Conservation (phyloP, 2,113 vertebrate species). For the Pygoscelis antarcticus region DNA sequence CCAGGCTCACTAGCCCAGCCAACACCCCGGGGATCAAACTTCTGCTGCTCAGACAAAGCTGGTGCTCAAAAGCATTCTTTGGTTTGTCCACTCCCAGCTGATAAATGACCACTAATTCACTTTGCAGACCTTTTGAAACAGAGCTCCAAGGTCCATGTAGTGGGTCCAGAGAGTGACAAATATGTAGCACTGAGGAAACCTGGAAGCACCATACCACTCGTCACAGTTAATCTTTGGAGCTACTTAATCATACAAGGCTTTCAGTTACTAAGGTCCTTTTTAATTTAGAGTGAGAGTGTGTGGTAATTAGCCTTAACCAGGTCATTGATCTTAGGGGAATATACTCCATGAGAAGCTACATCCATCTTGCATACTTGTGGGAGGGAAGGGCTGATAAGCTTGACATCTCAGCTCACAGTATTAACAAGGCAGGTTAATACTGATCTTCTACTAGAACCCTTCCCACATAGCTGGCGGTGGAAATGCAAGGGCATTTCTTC, state of each 20-base stretch:
- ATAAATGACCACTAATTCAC: not conserved
- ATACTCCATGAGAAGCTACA: conserved; percentile 6
- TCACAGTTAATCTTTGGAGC: conserved; percentile 39
- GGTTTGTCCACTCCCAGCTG: not conserved
- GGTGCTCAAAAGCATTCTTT: not conserved
- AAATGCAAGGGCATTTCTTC: not conserved
- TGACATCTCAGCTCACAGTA: not conserved
- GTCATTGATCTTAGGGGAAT: conserved; percentile 62
- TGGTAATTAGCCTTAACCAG: conserved; percentile 66
- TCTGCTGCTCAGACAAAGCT: not conserved
- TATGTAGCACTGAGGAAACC: not conserved
- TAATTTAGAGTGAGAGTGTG: conserved; percentile 57
- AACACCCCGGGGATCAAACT: not conserved
- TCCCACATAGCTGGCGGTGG: not conserved
- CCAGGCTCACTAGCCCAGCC: not conserved
- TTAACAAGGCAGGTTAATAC: conserved; percentile 31
- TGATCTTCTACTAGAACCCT: not conserved
- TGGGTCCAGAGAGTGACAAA: conserved; percentile 1
- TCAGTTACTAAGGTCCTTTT: conserved; percentile 58
- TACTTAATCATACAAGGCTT: conserved; percentile 61
- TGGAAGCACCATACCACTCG: conserved; percentile 2
- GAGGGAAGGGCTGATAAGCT: not conserved
- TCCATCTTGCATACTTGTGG: conserved; percentile 24
- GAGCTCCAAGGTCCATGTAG: not conserved
- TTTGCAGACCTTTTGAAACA: not conserved